phyloP scores from a whole-genome alignment of 2,888 invertebrate species.

The Antheraea yamamai region DNA sequence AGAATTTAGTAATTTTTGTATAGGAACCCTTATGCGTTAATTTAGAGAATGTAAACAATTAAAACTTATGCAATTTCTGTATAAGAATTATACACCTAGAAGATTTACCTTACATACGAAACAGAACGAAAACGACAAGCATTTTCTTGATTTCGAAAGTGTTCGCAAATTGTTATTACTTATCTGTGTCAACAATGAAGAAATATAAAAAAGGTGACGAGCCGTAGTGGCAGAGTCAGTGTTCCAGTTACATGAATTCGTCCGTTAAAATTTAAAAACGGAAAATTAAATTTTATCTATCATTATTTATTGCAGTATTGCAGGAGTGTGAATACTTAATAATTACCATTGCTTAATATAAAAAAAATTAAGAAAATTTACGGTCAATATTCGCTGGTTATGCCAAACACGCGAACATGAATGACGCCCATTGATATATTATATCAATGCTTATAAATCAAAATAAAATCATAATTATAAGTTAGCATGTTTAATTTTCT shows the following conservation, averaged over 20 bases:
- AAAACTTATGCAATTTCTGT: background rate
- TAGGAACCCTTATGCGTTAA: background rate
- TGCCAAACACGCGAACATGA: background rate
- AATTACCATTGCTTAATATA: background rate
- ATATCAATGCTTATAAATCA: too few species aligned
- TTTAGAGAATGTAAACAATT: background rate
- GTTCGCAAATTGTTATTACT: background rate
- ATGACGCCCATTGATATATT: too few species aligned
- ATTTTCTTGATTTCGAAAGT: background rate
- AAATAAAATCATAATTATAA: too few species aligned
- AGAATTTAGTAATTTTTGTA: background rate
- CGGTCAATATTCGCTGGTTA: constrained; percentile 21
- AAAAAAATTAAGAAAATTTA: constrained; percentile 26
- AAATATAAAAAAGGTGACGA: background rate
- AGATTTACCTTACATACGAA: background rate
- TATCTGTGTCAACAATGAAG: background rate
- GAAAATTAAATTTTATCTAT: background rate
- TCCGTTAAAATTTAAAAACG: background rate
- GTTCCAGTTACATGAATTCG: background rate
- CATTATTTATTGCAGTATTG: background rate
- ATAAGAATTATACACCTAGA: background rate
- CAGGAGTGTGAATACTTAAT: too few species aligned
- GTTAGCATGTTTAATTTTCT: too few species aligned
- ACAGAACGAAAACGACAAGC: background rate
- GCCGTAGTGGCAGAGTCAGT: background rate